These are phyloP conservation scores for Pseudorasbora parva DNA, from an alignment of 2,113 vertebrate genomes.

Conservation along the genomic window DNA sequence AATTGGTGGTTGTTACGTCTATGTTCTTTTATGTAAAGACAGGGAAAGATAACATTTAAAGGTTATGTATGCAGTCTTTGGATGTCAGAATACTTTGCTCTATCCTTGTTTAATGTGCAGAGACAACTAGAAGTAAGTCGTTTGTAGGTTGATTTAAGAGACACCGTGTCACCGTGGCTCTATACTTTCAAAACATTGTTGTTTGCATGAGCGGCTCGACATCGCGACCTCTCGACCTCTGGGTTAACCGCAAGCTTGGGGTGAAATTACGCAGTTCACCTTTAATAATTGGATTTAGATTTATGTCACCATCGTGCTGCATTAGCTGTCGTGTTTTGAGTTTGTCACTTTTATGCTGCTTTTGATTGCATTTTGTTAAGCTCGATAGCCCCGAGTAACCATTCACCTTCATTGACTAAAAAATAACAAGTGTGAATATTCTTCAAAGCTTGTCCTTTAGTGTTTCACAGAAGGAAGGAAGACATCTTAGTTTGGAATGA, in stretches of 20 bases:
- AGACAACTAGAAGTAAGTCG: not conserved
- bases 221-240: not conserved
- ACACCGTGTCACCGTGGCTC: not conserved
- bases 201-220: not conserved
- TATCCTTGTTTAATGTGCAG: not conserved
- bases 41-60: slow-evolving; percentile 9
- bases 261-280: not conserved
- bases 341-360: not conserved
- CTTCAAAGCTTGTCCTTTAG: not conserved
- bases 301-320: not conserved
- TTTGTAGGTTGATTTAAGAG: not conserved
- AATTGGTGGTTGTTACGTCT: not conserved
- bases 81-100: not conserved
- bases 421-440: not conserved
- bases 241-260: not conserved
- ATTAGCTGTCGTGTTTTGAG: not conserved
- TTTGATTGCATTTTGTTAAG: not conserved
- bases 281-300: not conserved
- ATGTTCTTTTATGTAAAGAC: slow-evolving; percentile 34
- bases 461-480: not conserved
- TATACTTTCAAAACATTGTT: not conserved
- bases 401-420: not conserved
- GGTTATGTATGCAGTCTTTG: not conserved
- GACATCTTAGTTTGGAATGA: not conserved
- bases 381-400: not conserved